phyloP scores from a whole-genome alignment of 1,140 invertebrate genomes.

The Drosophila sechellia region DNA sequence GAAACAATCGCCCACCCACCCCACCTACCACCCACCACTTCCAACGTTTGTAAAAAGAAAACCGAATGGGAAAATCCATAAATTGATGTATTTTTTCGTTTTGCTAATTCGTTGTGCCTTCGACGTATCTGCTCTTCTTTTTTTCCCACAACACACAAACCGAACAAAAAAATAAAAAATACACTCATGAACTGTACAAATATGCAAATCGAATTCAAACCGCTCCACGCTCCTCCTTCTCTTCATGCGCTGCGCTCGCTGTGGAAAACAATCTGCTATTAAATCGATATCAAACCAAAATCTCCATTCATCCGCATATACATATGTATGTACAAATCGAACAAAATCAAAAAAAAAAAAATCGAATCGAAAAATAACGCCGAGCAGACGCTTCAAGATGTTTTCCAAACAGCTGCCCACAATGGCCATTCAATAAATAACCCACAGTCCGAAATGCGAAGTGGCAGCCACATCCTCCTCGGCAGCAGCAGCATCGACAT shows the following conservation, averaged over 20 bases:
- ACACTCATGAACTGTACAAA: constrained; percentile 71
- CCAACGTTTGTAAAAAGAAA: constrained; percentile 63
- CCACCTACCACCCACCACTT: constrained; percentile 16
- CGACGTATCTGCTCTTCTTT: constrained; percentile 78
- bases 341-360: neutral
- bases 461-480: constrained; percentile 24
- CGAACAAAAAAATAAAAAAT: constrained; percentile 29
- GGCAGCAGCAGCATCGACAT: constrained; percentile 37
- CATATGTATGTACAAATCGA: constrained; percentile 23
- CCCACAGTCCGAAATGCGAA: constrained; percentile 56
- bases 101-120: constrained; percentile 80
- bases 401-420: constrained; percentile 74
- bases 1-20: constrained; percentile 20
- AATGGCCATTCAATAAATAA: constrained; percentile 73
- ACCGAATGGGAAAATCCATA: constrained; percentile 65
- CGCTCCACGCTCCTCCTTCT: constrained; percentile 62
- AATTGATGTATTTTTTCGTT: constrained; percentile 73
- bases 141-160: constrained; percentile 55
- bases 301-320: constrained; percentile 47
- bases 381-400: constrained; percentile 80
- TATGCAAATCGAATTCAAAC: constrained; percentile 59
- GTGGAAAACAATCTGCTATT: constrained; percentile 65
- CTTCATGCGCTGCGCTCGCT: constrained; percentile 80
- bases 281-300: constrained; percentile 60
- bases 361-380: constrained; percentile 13